Evolutionary conservation across 2,888 invertebrate species (phyloP).

Genomic region (Zygogramma bicolorata): DNA sequence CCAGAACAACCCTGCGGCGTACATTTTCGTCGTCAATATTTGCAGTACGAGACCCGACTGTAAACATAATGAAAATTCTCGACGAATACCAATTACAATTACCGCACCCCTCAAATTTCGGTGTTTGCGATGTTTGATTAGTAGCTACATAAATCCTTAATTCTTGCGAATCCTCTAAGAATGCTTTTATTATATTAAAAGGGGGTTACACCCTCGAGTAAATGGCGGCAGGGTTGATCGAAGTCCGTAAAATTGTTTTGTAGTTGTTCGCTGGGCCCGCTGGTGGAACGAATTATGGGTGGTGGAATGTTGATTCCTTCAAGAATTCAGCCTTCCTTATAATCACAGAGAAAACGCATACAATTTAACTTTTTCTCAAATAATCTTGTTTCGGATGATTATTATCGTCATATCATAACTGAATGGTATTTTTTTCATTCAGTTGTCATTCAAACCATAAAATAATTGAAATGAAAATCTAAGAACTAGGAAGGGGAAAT

Average conservation of each 20-base stretch:
- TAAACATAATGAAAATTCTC: slow-evolving; percentile 9
- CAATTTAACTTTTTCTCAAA: no score
- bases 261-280: neutral
- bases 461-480: no score
- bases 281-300: neutral
- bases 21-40: neutral
- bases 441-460: no score
- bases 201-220: slow-evolving; percentile 29
- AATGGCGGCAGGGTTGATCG: neutral
- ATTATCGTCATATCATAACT: no score
- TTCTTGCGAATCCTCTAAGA: slow-evolving; percentile 48
- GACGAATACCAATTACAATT: slow-evolving; percentile 13
- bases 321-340: no score
- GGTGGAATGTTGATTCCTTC: neutral
- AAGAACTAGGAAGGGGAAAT: no score
- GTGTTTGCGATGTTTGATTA: slow-evolving; percentile 49
- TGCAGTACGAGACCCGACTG: neutral
- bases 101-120: slow-evolving; percentile 1
- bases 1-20: neutral
- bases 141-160: slow-evolving; percentile 51
- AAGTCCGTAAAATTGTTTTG: neutral
- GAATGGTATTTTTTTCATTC: no score
- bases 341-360: no score
- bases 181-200: slow-evolving; percentile 52
- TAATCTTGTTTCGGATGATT: no score